A percentile compares a stretch with the other conserved stretches of the same genome.
phyloP scores from a whole-genome alignment of 1,140 invertebrate species.

The Drosophila ohnishii region DNA sequence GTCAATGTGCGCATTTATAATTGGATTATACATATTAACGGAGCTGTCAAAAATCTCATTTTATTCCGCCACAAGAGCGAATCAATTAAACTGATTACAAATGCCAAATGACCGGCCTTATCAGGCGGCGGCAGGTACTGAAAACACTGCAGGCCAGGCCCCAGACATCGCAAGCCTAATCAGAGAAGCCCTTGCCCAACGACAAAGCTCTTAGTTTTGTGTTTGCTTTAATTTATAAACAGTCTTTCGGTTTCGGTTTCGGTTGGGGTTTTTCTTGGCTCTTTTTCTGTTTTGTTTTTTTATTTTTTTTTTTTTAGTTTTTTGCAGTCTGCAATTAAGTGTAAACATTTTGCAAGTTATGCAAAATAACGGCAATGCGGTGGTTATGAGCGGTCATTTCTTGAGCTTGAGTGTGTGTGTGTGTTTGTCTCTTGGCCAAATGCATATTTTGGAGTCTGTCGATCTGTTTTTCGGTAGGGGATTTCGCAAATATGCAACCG shows the following conservation, averaged over 20 bases:
- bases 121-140: not conserved
- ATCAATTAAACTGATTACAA: conserved; percentile 49
- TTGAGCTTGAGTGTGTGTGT: conserved; percentile 3
- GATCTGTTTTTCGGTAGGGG: conserved; percentile 38
- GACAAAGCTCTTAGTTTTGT: conserved; percentile 9
- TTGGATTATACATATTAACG: conserved; percentile 43
- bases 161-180: conserved; percentile 20
- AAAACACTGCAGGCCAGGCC: not conserved
- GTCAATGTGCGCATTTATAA: conserved; percentile 46
- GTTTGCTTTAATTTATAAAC: conserved; percentile 48
- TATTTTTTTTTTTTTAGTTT: conserved; percentile 5
- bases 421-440: conserved; percentile 52
- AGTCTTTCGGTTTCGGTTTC: conserved; percentile 27
- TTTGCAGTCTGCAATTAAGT: conserved; percentile 58
- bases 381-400: conserved; percentile 55
- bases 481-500: conserved; percentile 59
- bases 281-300: conserved; percentile 10
- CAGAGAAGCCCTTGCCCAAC: conserved; percentile 31
- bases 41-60: conserved; percentile 49
- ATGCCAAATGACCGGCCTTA: conserved; percentile 15
- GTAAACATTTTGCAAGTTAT: conserved; percentile 56
- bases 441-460: conserved; percentile 53
- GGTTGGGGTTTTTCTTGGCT: conserved; percentile 24
- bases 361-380: conserved; percentile 55
- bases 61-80: conserved; percentile 13